Conservation (phyloP, 1,140 invertebrate genomes). For the Meloidogyne floridensis region DNA sequence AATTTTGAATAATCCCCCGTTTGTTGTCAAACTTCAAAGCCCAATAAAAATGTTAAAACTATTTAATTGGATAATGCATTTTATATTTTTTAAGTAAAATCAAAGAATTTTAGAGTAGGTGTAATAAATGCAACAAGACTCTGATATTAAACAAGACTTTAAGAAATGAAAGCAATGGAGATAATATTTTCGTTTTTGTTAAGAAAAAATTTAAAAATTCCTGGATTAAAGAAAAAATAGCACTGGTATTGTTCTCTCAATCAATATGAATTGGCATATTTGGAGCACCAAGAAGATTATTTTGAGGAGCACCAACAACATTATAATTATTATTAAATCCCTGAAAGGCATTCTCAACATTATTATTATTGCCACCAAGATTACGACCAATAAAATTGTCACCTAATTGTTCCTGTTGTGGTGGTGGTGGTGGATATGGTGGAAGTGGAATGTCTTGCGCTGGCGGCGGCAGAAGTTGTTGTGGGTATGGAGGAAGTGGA, state of each 20-base stretch:
- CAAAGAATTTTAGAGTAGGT: neutral
- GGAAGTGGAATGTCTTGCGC: neutral
- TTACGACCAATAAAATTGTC: conserved; percentile 12
- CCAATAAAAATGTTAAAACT: no score
- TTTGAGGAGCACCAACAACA: neutral
- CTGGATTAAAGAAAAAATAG: neutral
- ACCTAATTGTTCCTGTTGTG: neutral
- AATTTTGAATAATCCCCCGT: neutral
- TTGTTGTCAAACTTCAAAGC: no score
- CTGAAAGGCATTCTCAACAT: neutral
- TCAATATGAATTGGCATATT: neutral
- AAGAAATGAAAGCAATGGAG: neutral
- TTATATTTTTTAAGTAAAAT: neutral
- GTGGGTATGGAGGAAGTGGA: neutral
- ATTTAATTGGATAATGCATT: neutral
- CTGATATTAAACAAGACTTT: neutral
- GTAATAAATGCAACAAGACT: neutral
- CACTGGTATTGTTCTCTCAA: neutral
- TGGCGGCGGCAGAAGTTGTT: neutral
- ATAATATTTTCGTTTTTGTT: neutral
- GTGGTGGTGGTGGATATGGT: neutral
- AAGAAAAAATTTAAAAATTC: neutral
- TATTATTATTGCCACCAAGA: neutral
- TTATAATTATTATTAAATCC: neutral
- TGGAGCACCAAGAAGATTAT: neutral